phyloP scores from a whole-genome alignment of 1,140 invertebrate genomes.

The Drosophila sucinea region DNA sequence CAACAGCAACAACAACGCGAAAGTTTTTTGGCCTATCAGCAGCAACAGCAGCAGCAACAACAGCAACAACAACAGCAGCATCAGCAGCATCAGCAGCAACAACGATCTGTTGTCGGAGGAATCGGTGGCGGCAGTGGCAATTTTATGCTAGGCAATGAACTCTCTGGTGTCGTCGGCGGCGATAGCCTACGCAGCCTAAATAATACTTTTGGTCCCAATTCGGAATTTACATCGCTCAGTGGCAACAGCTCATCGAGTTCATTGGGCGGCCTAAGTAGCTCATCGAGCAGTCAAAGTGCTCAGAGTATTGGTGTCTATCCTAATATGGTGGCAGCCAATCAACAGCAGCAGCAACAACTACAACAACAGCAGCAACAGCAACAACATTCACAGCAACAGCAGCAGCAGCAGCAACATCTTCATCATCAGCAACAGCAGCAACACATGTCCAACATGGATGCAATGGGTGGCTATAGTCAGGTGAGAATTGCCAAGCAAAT shows the following conservation, averaged over 20 bases:
- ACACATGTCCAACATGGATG: constrained; percentile 76
- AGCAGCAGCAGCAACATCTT: constrained; percentile 42
- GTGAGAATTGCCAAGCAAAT: constrained; percentile 30
- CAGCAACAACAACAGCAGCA: constrained; percentile 53
- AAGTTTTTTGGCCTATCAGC: constrained; percentile 66
- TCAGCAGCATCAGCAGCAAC: constrained; percentile 41
- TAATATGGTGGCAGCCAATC: constrained; percentile 67
- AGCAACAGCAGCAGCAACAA: constrained; percentile 60
- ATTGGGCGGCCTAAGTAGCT: constrained; percentile 55
- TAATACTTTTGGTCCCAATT: constrained; percentile 80
- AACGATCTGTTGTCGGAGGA: constrained; percentile 45
- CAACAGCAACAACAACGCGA: constrained; percentile 49
- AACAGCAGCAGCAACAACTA: constrained; percentile 53
- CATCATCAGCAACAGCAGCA: constrained; percentile 62
- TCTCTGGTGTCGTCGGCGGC: constrained; percentile 68
- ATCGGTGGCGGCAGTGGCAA: constrained; percentile 43
- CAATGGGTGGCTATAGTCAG: constrained; percentile 82
- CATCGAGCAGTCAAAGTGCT: constrained; percentile 68
- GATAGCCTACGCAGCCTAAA: constrained; percentile 80
- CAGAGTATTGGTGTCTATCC: constrained; percentile 51
- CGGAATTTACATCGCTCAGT: constrained; percentile 73
- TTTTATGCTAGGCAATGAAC: constrained; percentile 78
- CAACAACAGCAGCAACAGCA: constrained; percentile 32
- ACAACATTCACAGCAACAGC: constrained; percentile 42
- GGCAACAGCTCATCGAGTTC: constrained; percentile 45